Conservation (phyloP, 2,797 vertebrate genomes). For the Gorsachius magnificus region DNA sequence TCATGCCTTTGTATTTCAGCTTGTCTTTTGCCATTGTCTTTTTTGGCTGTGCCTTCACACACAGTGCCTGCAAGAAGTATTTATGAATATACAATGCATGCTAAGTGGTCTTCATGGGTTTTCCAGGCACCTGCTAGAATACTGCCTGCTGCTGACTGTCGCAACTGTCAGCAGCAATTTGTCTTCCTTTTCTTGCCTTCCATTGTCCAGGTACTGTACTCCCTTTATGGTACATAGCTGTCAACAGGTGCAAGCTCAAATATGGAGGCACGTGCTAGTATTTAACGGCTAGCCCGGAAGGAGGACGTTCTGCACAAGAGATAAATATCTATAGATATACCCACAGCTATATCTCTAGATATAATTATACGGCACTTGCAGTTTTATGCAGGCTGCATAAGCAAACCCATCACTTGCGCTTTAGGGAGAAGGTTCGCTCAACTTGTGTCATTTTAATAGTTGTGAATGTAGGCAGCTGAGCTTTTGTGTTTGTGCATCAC, state of each 20-base stretch:
- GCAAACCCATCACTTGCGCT: conserved; percentile 63
- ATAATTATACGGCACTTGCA: conserved; percentile 59
- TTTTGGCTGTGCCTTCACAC: conserved; percentile 82
- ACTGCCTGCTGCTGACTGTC: conserved; percentile 54
- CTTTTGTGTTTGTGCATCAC: conserved; percentile 76
- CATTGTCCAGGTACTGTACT: conserved; percentile 50
- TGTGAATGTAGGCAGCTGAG: conserved; percentile 72
- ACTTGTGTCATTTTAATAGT: conserved; percentile 66
- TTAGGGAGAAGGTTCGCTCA: conserved; percentile 48
- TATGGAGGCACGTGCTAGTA: conserved; percentile 16
- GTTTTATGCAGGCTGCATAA: conserved; percentile 71
- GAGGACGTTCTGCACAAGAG: conserved; percentile 54
- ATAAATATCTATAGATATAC: conserved; percentile 64
- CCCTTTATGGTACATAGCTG: conserved; percentile 45
- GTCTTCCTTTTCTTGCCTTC: conserved; percentile 62
- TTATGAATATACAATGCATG: conserved; percentile 67
- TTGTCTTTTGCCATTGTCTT: conserved; percentile 75
- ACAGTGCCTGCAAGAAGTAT: conserved; percentile 80
- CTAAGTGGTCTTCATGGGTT: conserved; percentile 67
- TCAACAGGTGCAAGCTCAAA: conserved; percentile 42
- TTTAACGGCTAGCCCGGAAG: conserved; percentile 22
- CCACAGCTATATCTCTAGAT: conserved; percentile 59
- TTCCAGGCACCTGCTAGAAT: conserved; percentile 67
- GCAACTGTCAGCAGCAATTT: not conserved
- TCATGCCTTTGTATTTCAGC: conserved; percentile 73